Percentiles rank a stretch among this genome's conserved stretches.
Evolutionary conservation across 2,888 invertebrate species (phyloP).

Genomic region (Stramonita haemastoma): DNA sequence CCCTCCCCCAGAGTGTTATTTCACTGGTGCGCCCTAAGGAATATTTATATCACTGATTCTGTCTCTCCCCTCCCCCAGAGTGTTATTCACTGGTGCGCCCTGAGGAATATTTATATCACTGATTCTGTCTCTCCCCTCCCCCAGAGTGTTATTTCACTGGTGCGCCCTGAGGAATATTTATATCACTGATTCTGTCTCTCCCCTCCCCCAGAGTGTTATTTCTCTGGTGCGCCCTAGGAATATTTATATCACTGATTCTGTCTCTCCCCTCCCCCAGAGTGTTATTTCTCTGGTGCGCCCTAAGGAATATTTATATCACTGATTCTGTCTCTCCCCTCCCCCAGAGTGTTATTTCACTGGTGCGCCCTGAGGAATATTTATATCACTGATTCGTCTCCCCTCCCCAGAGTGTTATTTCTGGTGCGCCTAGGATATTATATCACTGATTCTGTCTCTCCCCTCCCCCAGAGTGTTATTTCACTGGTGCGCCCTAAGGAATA

Average conservation of each 20-base stretch:
- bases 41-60: background rate
- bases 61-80: constrained; percentile 28
- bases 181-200: background rate
- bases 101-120: background rate
- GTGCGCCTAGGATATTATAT: too few species aligned
- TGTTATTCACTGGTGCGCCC: too few species aligned
- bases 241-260: background rate
- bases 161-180: too few species aligned
- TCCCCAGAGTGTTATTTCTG: constrained; percentile 35
- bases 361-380: too few species aligned
- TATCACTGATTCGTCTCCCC: background rate
- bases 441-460: too few species aligned
- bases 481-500: too few species aligned
- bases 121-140: background rate
- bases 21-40: too few species aligned
- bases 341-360: constrained; percentile 34
- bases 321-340: background rate
- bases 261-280: constrained; percentile 29
- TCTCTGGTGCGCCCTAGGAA: too few species aligned
- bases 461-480: too few species aligned
- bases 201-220: constrained; percentile 29
- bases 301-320: background rate
- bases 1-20: constrained; percentile 29
- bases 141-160: constrained; percentile 34
- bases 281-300: too few species aligned